Evolutionary conservation across 2,888 invertebrate species (phyloP).

Genomic region (Nephrotoma flavescens): DNA sequence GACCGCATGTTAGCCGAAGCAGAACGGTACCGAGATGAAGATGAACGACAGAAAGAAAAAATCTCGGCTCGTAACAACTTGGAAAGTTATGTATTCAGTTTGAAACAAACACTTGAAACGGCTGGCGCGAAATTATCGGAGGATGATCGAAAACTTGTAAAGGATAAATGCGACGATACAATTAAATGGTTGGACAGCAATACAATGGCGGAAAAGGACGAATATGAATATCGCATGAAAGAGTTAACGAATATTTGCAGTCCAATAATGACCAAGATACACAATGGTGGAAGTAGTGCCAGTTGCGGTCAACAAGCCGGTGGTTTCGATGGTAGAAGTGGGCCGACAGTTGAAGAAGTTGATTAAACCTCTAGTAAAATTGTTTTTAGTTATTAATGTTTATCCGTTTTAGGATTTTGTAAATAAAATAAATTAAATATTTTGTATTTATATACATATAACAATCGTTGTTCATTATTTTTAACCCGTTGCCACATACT

Average conservation of each 20-base stretch:
- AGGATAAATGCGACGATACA: slow-evolving; percentile 45
- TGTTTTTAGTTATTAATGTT: too few species aligned
- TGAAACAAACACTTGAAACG: slow-evolving; percentile 53
- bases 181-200: slow-evolving; percentile 51
- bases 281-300: slow-evolving; percentile 25
- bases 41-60: slow-evolving; percentile 46
- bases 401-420: too few species aligned
- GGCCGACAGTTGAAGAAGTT: not conserved
- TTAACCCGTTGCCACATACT: too few species aligned
- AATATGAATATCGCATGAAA: too few species aligned
- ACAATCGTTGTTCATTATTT: too few species aligned
- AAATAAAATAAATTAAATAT: too few species aligned
- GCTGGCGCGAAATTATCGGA: slow-evolving; percentile 44
- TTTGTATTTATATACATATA: too few species aligned
- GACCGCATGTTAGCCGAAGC: slow-evolving; percentile 59
- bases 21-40: slow-evolving; percentile 51
- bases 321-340: slow-evolving; percentile 42
- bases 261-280: slow-evolving; percentile 61
- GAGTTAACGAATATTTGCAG: slow-evolving; percentile 36
- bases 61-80: slow-evolving; percentile 51
- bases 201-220: slow-evolving; percentile 57
- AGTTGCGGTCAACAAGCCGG: slow-evolving; percentile 37
- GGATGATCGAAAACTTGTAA: slow-evolving; percentile 52
- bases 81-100: slow-evolving; percentile 51
- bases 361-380: not conserved